phyloP scores from a whole-genome alignment of 2,888 invertebrate genomes.

The Eustalomyia histrio region DNA sequence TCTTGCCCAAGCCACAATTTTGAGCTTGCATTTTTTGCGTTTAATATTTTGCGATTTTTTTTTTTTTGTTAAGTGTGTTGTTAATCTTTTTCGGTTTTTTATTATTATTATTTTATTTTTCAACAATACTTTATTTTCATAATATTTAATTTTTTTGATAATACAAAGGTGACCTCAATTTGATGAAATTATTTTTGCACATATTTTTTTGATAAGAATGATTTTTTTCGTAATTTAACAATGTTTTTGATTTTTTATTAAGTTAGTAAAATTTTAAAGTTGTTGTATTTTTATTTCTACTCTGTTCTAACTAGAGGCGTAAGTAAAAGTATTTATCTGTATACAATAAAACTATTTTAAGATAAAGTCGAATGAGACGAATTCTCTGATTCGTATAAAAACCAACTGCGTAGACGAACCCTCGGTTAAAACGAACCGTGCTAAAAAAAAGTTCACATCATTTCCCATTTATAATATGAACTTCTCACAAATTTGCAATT shows the following conservation, averaged over 20 bases:
- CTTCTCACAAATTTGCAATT: too few relatives aligned
- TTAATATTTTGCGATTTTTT: conserved; percentile 48
- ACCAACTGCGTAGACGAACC: too few relatives aligned
- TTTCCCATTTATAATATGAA: too few relatives aligned
- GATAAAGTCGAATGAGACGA: too few relatives aligned
- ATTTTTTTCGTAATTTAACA: conserved; percentile 36
- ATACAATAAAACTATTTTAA: too few relatives aligned
- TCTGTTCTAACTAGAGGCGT: too few relatives aligned
- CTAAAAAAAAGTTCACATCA: too few relatives aligned
- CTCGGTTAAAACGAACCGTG: too few relatives aligned
- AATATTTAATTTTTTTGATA: conserved; percentile 65
- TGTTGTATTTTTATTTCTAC: conserved; percentile 13
- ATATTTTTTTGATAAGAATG: conserved; percentile 57
- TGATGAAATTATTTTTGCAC: conserved; percentile 58
- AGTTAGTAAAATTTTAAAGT: background rate
- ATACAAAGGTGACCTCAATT: conserved; percentile 68
- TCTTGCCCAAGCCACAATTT: conserved; percentile 41
- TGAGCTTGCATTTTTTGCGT: conserved; percentile 36
- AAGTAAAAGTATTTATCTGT: too few relatives aligned
- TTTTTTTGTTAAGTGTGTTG: conserved; percentile 56
- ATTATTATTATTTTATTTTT: conserved; percentile 43
- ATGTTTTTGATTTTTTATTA: background rate
- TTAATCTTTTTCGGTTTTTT: conserved; percentile 63
- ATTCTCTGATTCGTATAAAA: too few relatives aligned
- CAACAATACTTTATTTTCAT: conserved; percentile 50